Evolutionary conservation across 2,113 vertebrate genomes (phyloP).

Genomic region (Megaceryle torquata): DNA sequence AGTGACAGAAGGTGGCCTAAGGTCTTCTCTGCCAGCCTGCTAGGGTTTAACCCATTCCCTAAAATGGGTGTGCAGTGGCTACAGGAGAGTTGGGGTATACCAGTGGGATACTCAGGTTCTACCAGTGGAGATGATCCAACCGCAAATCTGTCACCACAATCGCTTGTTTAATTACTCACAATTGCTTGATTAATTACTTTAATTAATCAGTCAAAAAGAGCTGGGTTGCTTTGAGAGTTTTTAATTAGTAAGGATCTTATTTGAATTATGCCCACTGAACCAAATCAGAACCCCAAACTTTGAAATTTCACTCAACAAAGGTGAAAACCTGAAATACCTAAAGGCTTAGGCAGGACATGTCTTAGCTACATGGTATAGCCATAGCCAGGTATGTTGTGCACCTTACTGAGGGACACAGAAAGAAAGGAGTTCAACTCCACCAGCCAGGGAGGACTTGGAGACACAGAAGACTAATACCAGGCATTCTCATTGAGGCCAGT

Average conservation of each 20-base stretch:
- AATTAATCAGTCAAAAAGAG: neutral
- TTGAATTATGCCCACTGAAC: neutral
- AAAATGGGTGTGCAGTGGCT: neutral
- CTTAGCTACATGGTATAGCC: neutral
- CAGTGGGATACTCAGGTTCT: fast-evolving
- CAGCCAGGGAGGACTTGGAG: neutral
- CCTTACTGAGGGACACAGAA: neutral
- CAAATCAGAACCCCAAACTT: neutral
- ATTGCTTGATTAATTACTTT: too few species aligned
- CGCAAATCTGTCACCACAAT: neutral
- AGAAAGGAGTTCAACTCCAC: neutral
- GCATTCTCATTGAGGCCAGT: neutral
- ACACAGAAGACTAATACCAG: neutral
- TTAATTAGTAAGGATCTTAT: neutral
- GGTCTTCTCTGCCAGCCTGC: neutral
- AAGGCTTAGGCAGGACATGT: neutral
- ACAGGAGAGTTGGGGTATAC: neutral
- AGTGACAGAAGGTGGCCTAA: too few species aligned
- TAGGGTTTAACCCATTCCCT: neutral
- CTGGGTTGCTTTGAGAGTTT: neutral
- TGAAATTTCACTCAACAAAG: neutral
- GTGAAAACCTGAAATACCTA: neutral
- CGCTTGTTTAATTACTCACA: neutral
- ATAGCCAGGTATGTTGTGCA: neutral
- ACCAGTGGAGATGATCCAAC: neutral